Evolutionary conservation across 2,888 invertebrate species (phyloP).

Genomic region (Plagiodera versicolora): DNA sequence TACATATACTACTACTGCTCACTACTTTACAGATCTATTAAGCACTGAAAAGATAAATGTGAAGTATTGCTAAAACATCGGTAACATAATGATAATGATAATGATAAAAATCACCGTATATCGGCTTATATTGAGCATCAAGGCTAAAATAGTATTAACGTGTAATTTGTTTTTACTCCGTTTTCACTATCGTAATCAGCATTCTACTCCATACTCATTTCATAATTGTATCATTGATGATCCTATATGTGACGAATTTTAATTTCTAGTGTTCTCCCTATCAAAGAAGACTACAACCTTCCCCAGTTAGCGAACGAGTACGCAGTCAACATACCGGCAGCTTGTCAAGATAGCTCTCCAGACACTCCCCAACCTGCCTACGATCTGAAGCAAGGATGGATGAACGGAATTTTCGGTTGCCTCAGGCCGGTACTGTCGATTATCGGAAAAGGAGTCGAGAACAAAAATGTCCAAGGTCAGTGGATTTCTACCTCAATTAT

Average conservation of each 20-base stretch:
- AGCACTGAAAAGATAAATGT: too few relatives aligned
- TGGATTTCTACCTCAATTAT: constrained; percentile 1
- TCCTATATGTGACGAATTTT: constrained; percentile 3
- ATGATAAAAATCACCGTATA: too few relatives aligned
- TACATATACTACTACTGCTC: too few relatives aligned
- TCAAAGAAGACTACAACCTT: constrained; percentile 63
- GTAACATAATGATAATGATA: too few relatives aligned
- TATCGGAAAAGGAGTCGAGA: constrained; percentile 77
- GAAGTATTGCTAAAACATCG: too few relatives aligned
- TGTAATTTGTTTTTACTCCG: too few relatives aligned
- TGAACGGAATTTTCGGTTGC: constrained; percentile 84
- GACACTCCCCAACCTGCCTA: constrained; percentile 54
- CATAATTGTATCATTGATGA: too few relatives aligned
- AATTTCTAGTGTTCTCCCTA: constrained; percentile 63
- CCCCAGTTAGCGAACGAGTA: constrained; percentile 46
- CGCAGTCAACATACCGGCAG: constrained; percentile 53
- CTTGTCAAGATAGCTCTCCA: constrained; percentile 55
- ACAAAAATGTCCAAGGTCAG: constrained; percentile 62
- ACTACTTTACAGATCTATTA: too few relatives aligned
- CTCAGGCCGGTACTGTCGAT: constrained; percentile 86
- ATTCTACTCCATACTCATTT: too few relatives aligned
- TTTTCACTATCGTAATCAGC: too few relatives aligned
- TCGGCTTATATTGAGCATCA: too few relatives aligned
- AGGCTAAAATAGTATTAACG: too few relatives aligned
- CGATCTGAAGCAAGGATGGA: constrained; percentile 68